phyloP scores from a whole-genome alignment of 2,888 invertebrate species.

The Neria commutata region DNA sequence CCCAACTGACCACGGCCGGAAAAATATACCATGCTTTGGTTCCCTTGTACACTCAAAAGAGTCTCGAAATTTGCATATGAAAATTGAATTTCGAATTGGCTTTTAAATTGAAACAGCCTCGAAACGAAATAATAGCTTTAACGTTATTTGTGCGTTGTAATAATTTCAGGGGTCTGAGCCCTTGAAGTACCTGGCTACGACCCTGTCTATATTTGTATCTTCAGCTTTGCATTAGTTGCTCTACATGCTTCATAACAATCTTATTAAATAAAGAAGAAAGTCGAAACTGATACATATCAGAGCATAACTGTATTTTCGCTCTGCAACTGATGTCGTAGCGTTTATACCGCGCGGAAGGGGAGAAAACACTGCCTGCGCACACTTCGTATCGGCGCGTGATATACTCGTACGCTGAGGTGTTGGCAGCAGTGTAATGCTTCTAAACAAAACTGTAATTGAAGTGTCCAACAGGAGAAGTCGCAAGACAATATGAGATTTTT shows the following conservation, averaged over 20 bases:
- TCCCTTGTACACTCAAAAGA: no score
- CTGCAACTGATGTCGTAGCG: slow-evolving; percentile 20
- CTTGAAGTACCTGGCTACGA: slow-evolving; percentile 19
- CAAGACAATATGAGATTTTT: no score
- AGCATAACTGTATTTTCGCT: slow-evolving; percentile 62
- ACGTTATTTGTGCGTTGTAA: background rate
- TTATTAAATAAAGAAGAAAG: slow-evolving; percentile 60
- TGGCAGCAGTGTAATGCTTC: no score
- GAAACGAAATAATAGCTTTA: background rate
- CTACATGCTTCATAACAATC: slow-evolving; percentile 32
- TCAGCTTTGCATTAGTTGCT: slow-evolving; percentile 23
- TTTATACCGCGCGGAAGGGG: no score
- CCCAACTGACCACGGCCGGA: no score
- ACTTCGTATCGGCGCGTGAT: no score
- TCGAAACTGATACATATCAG: slow-evolving; percentile 62
- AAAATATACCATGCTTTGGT: no score
- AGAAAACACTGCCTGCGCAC: no score
- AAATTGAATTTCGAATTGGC: slow-evolving; percentile 21
- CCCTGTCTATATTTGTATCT: slow-evolving; percentile 4
- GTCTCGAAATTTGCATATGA: background rate
- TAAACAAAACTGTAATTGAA: no score
- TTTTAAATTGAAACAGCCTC: slow-evolving; percentile 49
- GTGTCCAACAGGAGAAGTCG: no score
- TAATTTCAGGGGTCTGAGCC: slow-evolving; percentile 21
- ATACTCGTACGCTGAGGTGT: no score